A percentile compares a stretch with the other conserved stretches of the same genome.
phyloP scores from a whole-genome alignment of 2,888 invertebrate species.

The Drosophila atripex region DNA sequence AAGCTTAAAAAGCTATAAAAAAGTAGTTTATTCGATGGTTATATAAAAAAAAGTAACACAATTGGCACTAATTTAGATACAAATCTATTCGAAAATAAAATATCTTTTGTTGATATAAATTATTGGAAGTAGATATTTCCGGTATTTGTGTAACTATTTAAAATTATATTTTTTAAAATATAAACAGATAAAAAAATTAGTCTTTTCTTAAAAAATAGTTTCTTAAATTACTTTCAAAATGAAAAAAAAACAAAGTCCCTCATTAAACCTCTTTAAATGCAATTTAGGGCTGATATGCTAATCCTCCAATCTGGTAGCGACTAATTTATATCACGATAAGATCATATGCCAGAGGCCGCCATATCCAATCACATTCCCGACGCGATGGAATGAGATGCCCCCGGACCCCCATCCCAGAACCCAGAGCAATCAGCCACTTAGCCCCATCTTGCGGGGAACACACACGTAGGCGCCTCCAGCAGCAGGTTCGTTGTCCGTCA shows the following conservation, averaged over 20 bases:
- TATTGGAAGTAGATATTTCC: background rate
- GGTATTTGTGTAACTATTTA: background rate
- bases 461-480: conserved; percentile 58
- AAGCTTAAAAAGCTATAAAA: conserved; percentile 1
- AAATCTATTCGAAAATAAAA: background rate
- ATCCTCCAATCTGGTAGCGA: conserved; percentile 39
- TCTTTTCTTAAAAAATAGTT: background rate
- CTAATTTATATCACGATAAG: conserved; percentile 45
- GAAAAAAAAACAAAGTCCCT: background rate
- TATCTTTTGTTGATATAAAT: background rate
- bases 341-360: conserved; percentile 56
- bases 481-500: conserved; percentile 38
- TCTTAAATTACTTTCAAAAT: background rate
- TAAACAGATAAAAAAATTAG: background rate
- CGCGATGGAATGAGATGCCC: conserved; percentile 5
- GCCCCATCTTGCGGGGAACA: conserved; percentile 59
- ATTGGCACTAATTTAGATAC: background rate
- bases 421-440: conserved; percentile 58
- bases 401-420: conserved; percentile 4
- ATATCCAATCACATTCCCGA: conserved; percentile 18
- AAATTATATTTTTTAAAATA: background rate
- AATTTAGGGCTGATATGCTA: conserved; percentile 26
- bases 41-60: background rate
- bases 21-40: background rate
- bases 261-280: conserved; percentile 2